Percentiles rank a stretch among this genome's conserved stretches.
Evolutionary conservation across 2,888 invertebrate genomes (phyloP).

Genomic region (Dolichopus griseipennis): DNA sequence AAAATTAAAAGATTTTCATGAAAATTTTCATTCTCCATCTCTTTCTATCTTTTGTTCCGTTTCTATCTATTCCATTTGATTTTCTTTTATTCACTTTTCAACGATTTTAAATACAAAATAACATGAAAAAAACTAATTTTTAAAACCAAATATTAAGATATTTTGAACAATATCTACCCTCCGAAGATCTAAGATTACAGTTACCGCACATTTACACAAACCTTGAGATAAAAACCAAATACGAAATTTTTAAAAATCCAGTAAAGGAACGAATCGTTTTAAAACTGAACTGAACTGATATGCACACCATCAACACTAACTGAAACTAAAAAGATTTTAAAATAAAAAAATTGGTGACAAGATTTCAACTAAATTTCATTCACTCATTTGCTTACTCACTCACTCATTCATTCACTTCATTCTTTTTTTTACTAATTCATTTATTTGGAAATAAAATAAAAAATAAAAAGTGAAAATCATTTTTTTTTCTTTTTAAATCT

Average conservation of each 20-base stretch:
- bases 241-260: background rate
- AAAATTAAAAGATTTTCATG: background rate
- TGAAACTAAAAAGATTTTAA: too few species aligned
- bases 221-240: background rate
- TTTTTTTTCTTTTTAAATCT: background rate
- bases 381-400: background rate
- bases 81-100: background rate
- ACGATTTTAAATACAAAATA: too few species aligned
- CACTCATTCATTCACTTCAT: too few species aligned
- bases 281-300: too few species aligned
- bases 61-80: background rate
- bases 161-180: too few species aligned
- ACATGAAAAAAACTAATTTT: too few species aligned
- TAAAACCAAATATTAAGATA: too few species aligned
- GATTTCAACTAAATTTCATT: conserved; percentile 3
- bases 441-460: background rate
- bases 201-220: too few species aligned
- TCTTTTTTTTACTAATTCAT: too few species aligned
- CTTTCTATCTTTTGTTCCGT: background rate
- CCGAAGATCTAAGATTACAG: too few species aligned
- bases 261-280: background rate
- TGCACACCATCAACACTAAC: too few species aligned
- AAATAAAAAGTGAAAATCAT: background rate
- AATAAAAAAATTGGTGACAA: background rate
- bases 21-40: background rate